phyloP scores from a whole-genome alignment of 2,888 invertebrate genomes.

The Cancer borealis region DNA sequence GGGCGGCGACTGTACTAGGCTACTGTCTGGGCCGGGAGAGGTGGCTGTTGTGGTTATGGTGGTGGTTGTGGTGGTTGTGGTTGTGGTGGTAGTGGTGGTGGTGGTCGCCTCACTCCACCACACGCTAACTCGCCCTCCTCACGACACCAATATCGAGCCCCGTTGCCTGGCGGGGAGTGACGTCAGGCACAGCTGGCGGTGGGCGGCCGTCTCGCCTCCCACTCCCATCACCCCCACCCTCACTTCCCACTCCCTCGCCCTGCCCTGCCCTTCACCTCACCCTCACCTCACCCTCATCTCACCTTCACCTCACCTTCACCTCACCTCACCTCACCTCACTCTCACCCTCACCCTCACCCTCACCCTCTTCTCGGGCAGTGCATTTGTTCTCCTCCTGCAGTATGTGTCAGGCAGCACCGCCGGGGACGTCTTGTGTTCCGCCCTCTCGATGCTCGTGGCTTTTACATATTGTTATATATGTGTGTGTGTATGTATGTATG shows the following conservation, averaged over 20 bases:
- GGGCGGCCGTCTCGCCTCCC: constrained; percentile 31
- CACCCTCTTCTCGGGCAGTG: not conserved
- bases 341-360: not conserved
- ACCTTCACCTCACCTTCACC: too few relatives aligned
- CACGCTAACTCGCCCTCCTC: constrained; percentile 30
- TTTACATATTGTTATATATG: not conserved
- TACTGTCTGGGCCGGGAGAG: not conserved
- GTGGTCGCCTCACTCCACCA: not conserved
- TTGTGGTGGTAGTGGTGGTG: not conserved
- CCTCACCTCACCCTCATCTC: not conserved
- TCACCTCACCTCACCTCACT: too few relatives aligned
- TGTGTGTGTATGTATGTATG: not conserved
- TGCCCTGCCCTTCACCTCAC: not conserved
- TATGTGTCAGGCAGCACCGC: not conserved
- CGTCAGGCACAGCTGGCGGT: constrained; percentile 28
- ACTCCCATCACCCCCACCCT: not conserved
- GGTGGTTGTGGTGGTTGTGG: not conserved
- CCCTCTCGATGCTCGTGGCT: not conserved
- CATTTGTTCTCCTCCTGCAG: not conserved
- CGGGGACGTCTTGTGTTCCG: not conserved
- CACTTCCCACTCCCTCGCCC: not conserved
- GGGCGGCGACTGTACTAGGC: not conserved
- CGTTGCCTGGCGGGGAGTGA: constrained; percentile 1
- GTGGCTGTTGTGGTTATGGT: not conserved
- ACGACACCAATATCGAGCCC: constrained; percentile 30